Conservation (phyloP, 2,113 vertebrate species). For the Ramphastos sulfuratus region DNA sequence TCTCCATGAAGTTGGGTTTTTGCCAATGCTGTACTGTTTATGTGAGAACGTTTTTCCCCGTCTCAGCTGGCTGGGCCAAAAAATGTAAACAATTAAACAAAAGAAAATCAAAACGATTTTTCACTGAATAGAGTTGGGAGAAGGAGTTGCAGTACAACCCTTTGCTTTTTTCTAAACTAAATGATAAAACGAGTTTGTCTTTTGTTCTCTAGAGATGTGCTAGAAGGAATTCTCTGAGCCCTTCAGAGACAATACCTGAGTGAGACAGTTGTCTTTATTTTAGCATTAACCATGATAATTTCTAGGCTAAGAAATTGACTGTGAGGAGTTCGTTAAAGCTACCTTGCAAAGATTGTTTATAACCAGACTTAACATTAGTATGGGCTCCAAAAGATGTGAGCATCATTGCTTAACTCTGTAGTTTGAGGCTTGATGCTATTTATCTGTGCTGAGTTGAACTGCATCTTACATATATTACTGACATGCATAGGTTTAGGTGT, state of each 20-base stretch:
- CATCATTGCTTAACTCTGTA: not conserved
- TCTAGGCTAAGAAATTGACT: not conserved
- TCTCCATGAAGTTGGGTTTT: slow-evolving; percentile 13
- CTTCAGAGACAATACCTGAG: not conserved
- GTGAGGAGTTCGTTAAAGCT: not conserved
- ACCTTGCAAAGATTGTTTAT: not conserved
- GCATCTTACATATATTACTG: not conserved
- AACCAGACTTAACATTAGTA: not conserved
- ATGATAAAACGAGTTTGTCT: not conserved
- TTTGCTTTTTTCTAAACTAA: not conserved
- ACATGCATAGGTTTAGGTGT: not conserved
- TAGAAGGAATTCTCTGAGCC: not conserved
- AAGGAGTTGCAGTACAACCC: not conserved
- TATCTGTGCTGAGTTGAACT: not conserved
- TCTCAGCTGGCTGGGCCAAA: not conserved
- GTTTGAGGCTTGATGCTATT: not conserved
- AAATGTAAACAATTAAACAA: not conserved
- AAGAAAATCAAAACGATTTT: slow-evolving; percentile 13
- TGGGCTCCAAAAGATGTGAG: not conserved
- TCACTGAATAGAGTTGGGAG: not conserved
- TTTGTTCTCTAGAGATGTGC: not conserved
- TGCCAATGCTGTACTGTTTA: slow-evolving; percentile 20
- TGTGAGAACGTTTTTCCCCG: not conserved
- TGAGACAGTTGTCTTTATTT: not conserved
- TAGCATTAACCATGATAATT: not conserved